Evolutionary conservation across 2,113 vertebrate genomes (phyloP).

Genomic region (Alligator mississippiensis): DNA sequence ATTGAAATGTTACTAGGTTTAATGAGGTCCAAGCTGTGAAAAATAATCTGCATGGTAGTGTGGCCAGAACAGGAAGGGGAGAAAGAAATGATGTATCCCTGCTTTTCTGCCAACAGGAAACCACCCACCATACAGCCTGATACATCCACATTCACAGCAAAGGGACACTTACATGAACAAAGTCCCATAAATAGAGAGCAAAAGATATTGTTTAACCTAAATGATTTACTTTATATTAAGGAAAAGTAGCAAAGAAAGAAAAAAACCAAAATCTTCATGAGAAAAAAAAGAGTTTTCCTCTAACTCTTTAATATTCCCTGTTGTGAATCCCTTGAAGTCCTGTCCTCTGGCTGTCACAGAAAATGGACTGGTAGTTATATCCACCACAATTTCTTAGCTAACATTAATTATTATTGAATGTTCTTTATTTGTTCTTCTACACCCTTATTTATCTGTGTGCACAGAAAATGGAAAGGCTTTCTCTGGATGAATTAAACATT

Average conservation of each 20-base stretch:
- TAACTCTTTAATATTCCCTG: neutral
- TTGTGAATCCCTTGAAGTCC: neutral
- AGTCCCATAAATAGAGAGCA: neutral
- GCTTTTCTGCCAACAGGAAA: neutral
- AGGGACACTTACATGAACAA: neutral
- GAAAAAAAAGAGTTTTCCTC: neutral
- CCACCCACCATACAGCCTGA: neutral
- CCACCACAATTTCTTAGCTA: neutral
- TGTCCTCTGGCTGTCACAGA: neutral
- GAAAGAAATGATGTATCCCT: neutral
- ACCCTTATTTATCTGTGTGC: neutral
- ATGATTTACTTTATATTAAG: neutral
- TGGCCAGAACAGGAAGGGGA: accelerated
- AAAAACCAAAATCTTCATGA: neutral
- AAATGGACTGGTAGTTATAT: neutral
- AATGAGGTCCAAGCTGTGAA: neutral
- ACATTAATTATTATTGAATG: neutral
- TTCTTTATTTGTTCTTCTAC: neutral
- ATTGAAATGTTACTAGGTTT: neutral
- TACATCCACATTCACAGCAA: no score
- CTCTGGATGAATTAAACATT: neutral
- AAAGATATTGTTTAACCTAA: neutral
- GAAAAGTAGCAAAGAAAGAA: neutral
- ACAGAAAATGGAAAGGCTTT: neutral
- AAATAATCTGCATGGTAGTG: neutral